Percentiles rank a stretch among this genome's conserved stretches.
Evolutionary conservation across 2,797 vertebrate species (phyloP).

Genomic region (Schizothorax lantsangensis): DNA sequence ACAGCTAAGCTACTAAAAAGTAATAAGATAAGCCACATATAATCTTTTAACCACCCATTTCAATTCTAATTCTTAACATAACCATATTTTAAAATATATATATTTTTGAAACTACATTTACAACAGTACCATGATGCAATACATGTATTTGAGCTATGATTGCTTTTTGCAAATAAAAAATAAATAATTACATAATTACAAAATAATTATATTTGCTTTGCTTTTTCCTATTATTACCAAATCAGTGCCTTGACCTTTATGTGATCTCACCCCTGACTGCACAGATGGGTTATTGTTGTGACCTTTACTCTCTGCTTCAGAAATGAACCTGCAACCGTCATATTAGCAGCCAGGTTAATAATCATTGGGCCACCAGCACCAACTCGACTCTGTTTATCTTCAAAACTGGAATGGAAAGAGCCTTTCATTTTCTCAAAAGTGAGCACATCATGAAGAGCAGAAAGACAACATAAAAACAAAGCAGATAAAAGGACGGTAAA

Average conservation of each 20-base stretch:
- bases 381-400: neutral
- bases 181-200: neutral
- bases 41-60: neutral
- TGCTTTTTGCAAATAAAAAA: neutral
- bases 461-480: slow-evolving; percentile 27
- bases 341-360: neutral
- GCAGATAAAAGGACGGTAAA: slow-evolving; percentile 33
- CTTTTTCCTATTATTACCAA: neutral
- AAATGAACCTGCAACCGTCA: neutral
- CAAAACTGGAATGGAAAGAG: neutral
- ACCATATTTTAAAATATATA: neutral
- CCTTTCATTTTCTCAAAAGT: slow-evolving; percentile 27
- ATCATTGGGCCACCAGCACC: neutral
- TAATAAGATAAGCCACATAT: too few relatives aligned
- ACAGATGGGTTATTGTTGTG: neutral
- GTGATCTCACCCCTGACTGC: neutral
- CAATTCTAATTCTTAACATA: neutral
- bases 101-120: neutral
- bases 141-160: neutral
- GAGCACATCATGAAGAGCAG: slow-evolving; percentile 9
- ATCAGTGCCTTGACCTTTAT: neutral
- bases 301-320: neutral
- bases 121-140: neutral
- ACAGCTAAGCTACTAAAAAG: too few relatives aligned
- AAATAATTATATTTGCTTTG: neutral